These are phyloP conservation scores for Apostichopus californicus DNA, from an alignment of 35 echinoderm and acorn worm genomes.

Conservation along the genomic window DNA sequence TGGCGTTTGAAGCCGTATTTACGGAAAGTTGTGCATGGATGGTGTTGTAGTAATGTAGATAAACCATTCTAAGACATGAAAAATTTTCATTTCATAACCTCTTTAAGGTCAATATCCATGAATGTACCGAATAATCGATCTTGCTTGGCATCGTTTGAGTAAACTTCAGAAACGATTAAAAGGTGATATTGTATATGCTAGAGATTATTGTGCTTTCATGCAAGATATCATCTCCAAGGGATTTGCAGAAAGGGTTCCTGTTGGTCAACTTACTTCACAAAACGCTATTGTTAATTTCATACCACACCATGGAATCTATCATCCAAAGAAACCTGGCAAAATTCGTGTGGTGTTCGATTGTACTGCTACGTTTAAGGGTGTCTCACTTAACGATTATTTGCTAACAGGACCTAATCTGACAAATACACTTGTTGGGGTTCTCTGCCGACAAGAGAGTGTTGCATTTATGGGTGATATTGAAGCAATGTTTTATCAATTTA, in stretches of 20 bases:
- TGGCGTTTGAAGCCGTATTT: too few species aligned
- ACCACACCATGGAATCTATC: slow-evolving; percentile 78
- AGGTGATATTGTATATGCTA: neutral
- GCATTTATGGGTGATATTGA: slow-evolving; percentile 67
- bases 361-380: slow-evolving; percentile 44
- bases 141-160: slow-evolving; percentile 29
- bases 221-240: slow-evolving; percentile 54
- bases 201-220: slow-evolving; percentile 63
- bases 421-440: slow-evolving; percentile 66
- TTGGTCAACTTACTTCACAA: neutral
- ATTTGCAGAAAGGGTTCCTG: slow-evolving; percentile 56
- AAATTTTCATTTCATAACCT: too few species aligned
- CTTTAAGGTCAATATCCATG: too few species aligned
- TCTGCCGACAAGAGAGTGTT: slow-evolving; percentile 55
- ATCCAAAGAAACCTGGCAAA: slow-evolving; percentile 67
- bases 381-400: slow-evolving; percentile 65
- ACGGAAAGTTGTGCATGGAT: too few species aligned
- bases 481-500: slow-evolving; percentile 74
- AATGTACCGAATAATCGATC: too few species aligned
- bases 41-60: too few species aligned
- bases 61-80: too few species aligned
- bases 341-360: slow-evolving; percentile 75
- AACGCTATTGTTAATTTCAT: slow-evolving; percentile 57
- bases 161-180: slow-evolving; percentile 20
- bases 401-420: slow-evolving; percentile 73